phyloP scores from a whole-genome alignment of 92 coral and sea anemone genomes.

The Micromussa lordhowensis region DNA sequence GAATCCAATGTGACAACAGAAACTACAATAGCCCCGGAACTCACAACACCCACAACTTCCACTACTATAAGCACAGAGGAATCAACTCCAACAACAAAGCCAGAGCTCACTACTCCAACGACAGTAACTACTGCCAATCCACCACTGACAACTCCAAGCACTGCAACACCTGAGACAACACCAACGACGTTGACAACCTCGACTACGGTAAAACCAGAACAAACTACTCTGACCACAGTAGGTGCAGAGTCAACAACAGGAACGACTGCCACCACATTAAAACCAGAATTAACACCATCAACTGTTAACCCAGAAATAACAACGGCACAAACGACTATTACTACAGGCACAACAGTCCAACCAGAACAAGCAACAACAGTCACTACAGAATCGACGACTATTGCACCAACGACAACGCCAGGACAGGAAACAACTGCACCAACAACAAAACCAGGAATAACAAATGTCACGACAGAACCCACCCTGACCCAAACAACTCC shows the following conservation, averaged over 20 bases:
- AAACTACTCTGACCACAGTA: background rate
- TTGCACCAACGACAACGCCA: background rate
- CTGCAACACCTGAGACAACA: background rate
- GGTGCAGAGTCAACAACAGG: background rate
- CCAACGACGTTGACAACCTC: background rate
- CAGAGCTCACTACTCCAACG: background rate
- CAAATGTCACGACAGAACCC: slow-evolving; percentile 2
- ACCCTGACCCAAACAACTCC: background rate
- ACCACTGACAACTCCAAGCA: slow-evolving; percentile 1
- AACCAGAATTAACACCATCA: background rate
- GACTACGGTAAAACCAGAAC: background rate
- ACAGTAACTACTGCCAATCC: slow-evolving; percentile 2
- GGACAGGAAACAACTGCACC: slow-evolving; percentile 13
- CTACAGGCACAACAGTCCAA: background rate
- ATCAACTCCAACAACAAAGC: background rate
- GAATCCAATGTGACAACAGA: background rate
- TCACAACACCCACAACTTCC: slow-evolving; percentile 9
- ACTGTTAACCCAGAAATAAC: background rate
- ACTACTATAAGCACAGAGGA: slow-evolving; percentile 9
- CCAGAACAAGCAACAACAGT: background rate
- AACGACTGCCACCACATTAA: too few species aligned
- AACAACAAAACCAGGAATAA: slow-evolving; percentile 12
- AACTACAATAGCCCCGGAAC: background rate
- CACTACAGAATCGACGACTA: background rate
- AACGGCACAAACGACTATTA: background rate